Evolutionary conservation across 2,888 invertebrate genomes (phyloP), one percentile per base, ranked within the genome.

Genomic region (Tipula unca): DNA sequence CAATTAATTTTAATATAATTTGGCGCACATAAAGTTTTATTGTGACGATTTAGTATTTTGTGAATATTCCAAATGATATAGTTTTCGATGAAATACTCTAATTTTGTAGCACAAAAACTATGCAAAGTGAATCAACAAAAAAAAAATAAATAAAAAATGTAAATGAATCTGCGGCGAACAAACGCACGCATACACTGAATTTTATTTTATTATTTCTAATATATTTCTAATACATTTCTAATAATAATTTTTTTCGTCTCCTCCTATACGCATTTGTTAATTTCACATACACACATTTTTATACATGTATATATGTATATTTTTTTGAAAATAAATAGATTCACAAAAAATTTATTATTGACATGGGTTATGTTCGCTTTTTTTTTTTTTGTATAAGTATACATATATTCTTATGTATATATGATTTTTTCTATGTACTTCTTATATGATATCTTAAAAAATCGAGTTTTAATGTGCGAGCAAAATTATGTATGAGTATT

Each of bases 291-390:
- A 69, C 69, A 69, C 69, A 69, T 25, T 69, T 69, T 25, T 69
- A 6, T 54, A 35, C 35, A 35, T 35, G 35, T 35, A 35, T 35
- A 35, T 35, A 35, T 54, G 4, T 48, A 6, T 69, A 10, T 69
- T 20, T 69, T 69, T 69, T 69, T 69, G 25, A 69, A 69, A 69
- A 69, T 69, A 69, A 25, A 25, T 69, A 69, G 69, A 69, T 25
- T 69, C 69, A 69, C 69, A 69, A 69, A 69, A 69, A 69, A 69
- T 69, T 69, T 69, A 25, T 69, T 69, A 69, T 69, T 69, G 69
- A 69, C 69, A 69, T 69, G 69, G 69, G 69, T 69, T 69, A 69
- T 69, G 69, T 69, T 69, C 69, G 25, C 25, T 69, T 69, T 69
- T 54, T 69, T 69, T 69, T 42, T 42, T 42, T 35, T 35, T 35